These are phyloP conservation scores for Caenorhabditis afra DNA, from an alignment of 2,888 invertebrate species.

Conservation along the genomic window DNA sequence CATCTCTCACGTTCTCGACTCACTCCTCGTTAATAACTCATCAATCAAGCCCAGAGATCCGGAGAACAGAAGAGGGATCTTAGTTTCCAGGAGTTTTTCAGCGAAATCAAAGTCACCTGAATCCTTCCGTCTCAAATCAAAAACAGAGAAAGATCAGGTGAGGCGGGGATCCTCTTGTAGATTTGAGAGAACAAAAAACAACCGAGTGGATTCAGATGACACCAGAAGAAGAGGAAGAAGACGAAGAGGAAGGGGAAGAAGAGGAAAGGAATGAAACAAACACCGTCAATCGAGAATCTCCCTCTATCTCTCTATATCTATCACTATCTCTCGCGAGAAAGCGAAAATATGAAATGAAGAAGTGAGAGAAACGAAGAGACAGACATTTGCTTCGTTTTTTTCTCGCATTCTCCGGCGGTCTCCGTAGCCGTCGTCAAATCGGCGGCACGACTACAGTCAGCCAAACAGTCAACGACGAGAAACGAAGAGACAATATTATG, in stretches of 20 bases:
- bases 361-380: conserved; percentile 2
- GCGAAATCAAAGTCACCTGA: conserved; percentile 2
- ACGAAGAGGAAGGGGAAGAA: too few relatives aligned
- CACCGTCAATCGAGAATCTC: conserved; percentile 28
- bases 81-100: conserved; percentile 88
- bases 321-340: conserved; percentile 30
- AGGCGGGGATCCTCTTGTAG: background rate
- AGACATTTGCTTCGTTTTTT: conserved; percentile 47
- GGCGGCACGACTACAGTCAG: conserved; percentile 51
- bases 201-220: conserved; percentile 26
- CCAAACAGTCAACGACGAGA: conserved; percentile 37
- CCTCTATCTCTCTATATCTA: conserved; percentile 26
- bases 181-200: background rate
- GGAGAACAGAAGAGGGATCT: conserved; percentile 88
- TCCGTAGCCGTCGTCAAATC: conserved; percentile 11
- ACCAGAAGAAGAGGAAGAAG: too few relatives aligned
- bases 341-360: conserved; percentile 38
- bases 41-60: background rate
- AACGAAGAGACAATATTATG: conserved; percentile 14
- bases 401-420: conserved; percentile 6
- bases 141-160: background rate
- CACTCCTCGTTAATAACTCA: background rate
- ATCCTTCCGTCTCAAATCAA: too few relatives aligned
- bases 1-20: too few relatives aligned
- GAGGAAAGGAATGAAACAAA: conserved; percentile 52